Conservation (phyloP, 2,797 vertebrate genomes). For the Varecia variegata region DNA sequence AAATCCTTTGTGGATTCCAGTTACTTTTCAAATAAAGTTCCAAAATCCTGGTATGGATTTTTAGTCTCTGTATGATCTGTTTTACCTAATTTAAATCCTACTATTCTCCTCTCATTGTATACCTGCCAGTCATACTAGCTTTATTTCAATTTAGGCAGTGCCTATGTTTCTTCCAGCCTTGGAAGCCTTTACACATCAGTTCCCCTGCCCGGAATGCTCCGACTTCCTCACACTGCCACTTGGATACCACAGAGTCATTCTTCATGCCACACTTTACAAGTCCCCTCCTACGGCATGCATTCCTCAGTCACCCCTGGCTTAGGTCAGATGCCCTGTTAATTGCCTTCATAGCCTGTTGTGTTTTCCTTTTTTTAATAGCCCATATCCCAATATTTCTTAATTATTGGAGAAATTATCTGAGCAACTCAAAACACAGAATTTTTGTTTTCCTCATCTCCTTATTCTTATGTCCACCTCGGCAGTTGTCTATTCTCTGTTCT, state of each 20-base stretch:
- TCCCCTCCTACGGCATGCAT: background rate
- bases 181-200: background rate
- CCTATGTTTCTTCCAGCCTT: background rate
- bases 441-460: background rate
- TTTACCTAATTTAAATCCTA: background rate
- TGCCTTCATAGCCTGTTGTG: background rate
- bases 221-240: background rate
- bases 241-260: background rate
- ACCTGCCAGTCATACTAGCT: background rate
- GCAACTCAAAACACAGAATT: background rate
- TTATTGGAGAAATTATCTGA: background rate
- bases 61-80: background rate
- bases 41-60: background rate
- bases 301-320: background rate
- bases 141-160: background rate
- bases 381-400: background rate
- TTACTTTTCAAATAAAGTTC: background rate
- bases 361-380: background rate
- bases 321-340: background rate
- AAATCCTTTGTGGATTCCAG: background rate
- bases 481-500: too few relatives aligned
- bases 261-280: background rate
- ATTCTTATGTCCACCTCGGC: background rate
- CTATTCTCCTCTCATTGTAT: background rate
- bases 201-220: background rate